These are phyloP conservation scores for Molossus alvarezi DNA, from an alignment of 2,797 vertebrate genomes.

Conservation along the genomic window DNA sequence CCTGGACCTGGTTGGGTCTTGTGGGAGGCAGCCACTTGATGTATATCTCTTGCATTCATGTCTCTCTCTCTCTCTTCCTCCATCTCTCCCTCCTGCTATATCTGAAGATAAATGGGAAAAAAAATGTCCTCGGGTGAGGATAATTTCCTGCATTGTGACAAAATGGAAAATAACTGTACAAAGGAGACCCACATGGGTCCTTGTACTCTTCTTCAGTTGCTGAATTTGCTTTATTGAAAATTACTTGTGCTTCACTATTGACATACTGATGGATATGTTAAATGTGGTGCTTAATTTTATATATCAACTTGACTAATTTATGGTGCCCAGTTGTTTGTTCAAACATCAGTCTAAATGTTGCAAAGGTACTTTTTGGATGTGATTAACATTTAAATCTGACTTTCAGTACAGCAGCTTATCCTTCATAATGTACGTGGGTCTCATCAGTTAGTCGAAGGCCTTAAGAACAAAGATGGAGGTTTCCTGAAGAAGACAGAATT, in stretches of 20 bases:
- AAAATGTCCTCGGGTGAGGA: too few species aligned
- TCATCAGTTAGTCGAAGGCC: background rate
- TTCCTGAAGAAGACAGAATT: background rate
- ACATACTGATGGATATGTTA: background rate
- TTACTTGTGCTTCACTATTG: background rate
- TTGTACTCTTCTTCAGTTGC: background rate
- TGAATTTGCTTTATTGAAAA: constrained; percentile 20
- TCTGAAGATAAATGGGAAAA: too few species aligned
- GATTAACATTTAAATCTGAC: constrained; percentile 1
- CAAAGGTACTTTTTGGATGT: background rate
- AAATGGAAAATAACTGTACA: constrained; percentile 6
- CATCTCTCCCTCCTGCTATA: too few species aligned
- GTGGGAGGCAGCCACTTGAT: too few species aligned
- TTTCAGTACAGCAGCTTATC: background rate
- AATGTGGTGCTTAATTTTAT: background rate
- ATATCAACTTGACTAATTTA: background rate
- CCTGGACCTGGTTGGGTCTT: too few species aligned
- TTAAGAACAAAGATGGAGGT: background rate
- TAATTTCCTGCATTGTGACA: background rate
- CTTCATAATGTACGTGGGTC: background rate
- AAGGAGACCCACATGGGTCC: background rate
- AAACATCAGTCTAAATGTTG: background rate
- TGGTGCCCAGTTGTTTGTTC: background rate
- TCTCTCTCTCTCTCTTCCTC: too few species aligned
- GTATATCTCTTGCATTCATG: too few species aligned